A percentile compares a stretch with the other conserved stretches of the same genome.
Conservation (phyloP, 1,140 invertebrate genomes). For the Macrotrachela quadricornifera region DNA sequence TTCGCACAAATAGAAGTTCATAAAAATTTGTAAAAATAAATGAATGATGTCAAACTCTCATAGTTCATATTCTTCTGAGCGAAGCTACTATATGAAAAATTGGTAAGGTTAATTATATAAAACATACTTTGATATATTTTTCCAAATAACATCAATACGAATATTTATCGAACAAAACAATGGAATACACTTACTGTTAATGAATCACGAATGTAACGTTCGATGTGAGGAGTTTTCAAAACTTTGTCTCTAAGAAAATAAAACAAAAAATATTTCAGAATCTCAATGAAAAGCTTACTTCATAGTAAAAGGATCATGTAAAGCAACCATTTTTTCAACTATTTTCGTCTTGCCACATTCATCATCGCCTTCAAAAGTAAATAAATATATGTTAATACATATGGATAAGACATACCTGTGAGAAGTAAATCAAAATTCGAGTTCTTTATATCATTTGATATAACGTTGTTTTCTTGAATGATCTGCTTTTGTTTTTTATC, state of each 20-base stretch:
- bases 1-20: too few relatives aligned
- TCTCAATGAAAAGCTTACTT: neutral
- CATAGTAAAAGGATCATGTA: conserved; percentile 43
- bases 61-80: too few relatives aligned
- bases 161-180: too few relatives aligned
- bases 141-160: too few relatives aligned
- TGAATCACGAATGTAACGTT: conserved; percentile 8
- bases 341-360: conserved; percentile 93
- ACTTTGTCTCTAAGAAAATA: neutral
- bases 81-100: too few relatives aligned
- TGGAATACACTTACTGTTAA: neutral
- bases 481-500: conserved; percentile 3
- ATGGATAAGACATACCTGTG: neutral
- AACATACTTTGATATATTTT: too few relatives aligned
- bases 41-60: too few relatives aligned
- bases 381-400: neutral
- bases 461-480: conserved; percentile 2
- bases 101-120: too few relatives aligned
- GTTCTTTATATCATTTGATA: neutral
- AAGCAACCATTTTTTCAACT: conserved; percentile 98
- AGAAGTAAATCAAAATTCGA: conserved; percentile 1
- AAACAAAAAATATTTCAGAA: neutral
- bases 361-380: conserved; percentile 21
- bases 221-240: conserved; percentile 1
- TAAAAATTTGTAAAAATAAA: too few relatives aligned